A percentile compares a stretch with the other conserved stretches of the same genome.
Conservation (phyloP, 2,797 vertebrate species). For the Eupleurogrammus muticus region DNA sequence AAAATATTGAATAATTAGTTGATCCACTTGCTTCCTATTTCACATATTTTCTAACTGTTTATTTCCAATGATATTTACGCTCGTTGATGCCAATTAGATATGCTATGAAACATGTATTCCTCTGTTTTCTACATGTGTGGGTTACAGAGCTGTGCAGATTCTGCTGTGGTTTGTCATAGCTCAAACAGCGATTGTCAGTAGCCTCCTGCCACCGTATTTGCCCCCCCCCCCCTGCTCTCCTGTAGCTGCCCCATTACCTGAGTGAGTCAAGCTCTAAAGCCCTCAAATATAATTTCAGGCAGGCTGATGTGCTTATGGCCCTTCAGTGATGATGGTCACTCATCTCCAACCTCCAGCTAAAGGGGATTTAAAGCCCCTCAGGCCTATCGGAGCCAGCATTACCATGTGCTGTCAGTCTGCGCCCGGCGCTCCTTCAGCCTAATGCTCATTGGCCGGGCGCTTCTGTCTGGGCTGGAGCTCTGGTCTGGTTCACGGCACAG, state of each 20-base stretch:
- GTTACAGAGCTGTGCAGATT: not conserved
- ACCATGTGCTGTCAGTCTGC: conserved; percentile 58
- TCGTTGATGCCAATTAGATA: not conserved
- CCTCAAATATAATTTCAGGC: conserved; percentile 63
- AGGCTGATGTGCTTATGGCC: conserved; percentile 62
- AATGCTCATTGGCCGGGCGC: conserved; percentile 38
- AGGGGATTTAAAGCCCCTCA: conserved; percentile 63
- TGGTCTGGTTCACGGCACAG: conserved; percentile 51
- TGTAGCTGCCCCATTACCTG: conserved; percentile 61
- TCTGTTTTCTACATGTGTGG: not conserved
- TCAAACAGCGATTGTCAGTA: conserved; percentile 41
- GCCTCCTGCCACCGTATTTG: conserved; percentile 32
- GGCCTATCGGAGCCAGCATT: conserved; percentile 49
- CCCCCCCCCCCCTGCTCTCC: conserved; percentile 28
- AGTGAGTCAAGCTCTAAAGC: conserved; percentile 64
- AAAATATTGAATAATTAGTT: conserved; percentile 21
- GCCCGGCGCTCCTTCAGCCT: conserved; percentile 26
- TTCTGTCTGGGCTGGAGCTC: conserved; percentile 23
- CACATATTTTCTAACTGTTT: no score
- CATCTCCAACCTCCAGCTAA: conserved; percentile 63
- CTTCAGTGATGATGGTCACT: conserved; percentile 68
- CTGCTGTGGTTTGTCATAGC: conserved; percentile 19
- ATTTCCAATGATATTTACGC: not conserved
- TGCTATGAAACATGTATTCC: not conserved
- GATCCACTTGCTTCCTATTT: not conserved